A percentile compares a stretch with the other conserved stretches of the same genome.
Conservation (phyloP, 2,113 vertebrate species). For the Lipophrys pholis region DNA sequence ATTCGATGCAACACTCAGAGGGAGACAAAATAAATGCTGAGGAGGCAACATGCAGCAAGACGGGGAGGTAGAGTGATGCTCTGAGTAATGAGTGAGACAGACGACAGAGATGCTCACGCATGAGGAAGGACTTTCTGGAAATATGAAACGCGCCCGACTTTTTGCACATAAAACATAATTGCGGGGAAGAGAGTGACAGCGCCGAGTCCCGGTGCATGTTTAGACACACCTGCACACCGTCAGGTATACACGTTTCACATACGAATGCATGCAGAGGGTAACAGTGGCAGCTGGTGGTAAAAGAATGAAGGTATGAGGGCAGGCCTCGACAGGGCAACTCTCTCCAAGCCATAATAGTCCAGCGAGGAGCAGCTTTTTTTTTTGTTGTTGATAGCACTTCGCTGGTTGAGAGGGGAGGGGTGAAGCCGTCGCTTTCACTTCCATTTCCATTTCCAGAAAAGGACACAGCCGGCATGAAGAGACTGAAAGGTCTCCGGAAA, state of each 20-base stretch:
- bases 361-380: slow-evolving; percentile 29
- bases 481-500: slow-evolving; percentile 15
- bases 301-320: slow-evolving; percentile 5
- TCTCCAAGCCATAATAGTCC: slow-evolving; percentile 56
- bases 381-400: slow-evolving; percentile 47
- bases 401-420: slow-evolving; percentile 13
- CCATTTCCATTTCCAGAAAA: slow-evolving; percentile 78
- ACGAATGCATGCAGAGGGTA: slow-evolving; percentile 2
- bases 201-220: neutral
- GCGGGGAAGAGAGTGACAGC: neutral
- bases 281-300: slow-evolving; percentile 1
- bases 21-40: slow-evolving; percentile 58
- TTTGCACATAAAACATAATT: neutral
- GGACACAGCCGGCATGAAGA: slow-evolving; percentile 52
- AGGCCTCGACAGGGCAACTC: neutral
- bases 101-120: slow-evolving; percentile 29
- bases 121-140: neutral
- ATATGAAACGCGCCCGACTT: slow-evolving; percentile 1
- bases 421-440: slow-evolving; percentile 14
- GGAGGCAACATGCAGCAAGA: slow-evolving; percentile 55
- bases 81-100: slow-evolving; percentile 25
- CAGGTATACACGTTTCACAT: slow-evolving; percentile 5
- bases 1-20: slow-evolving; percentile 44
- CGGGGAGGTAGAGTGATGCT: slow-evolving; percentile 45
- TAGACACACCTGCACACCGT: slow-evolving; percentile 1